These are phyloP conservation scores for Trimorus sp. DNA, from an alignment of 2,888 invertebrate genomes.

Conservation along the genomic window DNA sequence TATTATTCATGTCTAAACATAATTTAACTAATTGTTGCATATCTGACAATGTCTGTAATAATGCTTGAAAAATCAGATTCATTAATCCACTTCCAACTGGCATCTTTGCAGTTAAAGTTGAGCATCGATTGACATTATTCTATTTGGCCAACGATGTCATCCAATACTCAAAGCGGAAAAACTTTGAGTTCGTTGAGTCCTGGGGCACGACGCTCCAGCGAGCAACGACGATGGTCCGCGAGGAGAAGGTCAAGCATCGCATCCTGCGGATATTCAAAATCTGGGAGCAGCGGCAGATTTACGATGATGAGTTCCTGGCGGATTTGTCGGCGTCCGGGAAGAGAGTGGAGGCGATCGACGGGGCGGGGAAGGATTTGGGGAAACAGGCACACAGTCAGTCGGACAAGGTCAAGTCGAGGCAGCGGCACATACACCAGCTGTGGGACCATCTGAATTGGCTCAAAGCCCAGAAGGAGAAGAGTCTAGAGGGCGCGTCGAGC, in stretches of 20 bases:
- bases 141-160: slow-evolving; percentile 98
- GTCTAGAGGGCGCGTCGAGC: slow-evolving; percentile 94
- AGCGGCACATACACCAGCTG: slow-evolving; percentile 92
- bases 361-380: slow-evolving; percentile 92
- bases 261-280: slow-evolving; percentile 96
- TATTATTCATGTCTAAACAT: no score
- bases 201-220: slow-evolving; percentile 96
- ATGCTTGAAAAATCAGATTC: no score
- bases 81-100: no score
- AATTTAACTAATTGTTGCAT: no score
- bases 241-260: slow-evolving; percentile 93
- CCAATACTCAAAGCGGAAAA: slow-evolving; percentile 96
- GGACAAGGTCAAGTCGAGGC: slow-evolving; percentile 89
- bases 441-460: slow-evolving; percentile 94
- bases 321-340: slow-evolving; percentile 97
- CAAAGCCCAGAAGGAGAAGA: slow-evolving; percentile 95
- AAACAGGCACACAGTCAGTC: slow-evolving; percentile 93
- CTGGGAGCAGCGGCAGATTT: slow-evolving; percentile 96
- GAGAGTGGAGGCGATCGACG: slow-evolving; percentile 93
- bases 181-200: slow-evolving; percentile 94
- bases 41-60: no score
- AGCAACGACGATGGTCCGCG: slow-evolving; percentile 94
- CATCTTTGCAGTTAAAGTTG: slow-evolving; percentile 85
- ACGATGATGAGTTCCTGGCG: slow-evolving; percentile 94
- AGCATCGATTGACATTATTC: slow-evolving; percentile 94